phyloP scores from a whole-genome alignment of 92 coral and sea anemone species.

The Parazoanthus atlanticus region DNA sequence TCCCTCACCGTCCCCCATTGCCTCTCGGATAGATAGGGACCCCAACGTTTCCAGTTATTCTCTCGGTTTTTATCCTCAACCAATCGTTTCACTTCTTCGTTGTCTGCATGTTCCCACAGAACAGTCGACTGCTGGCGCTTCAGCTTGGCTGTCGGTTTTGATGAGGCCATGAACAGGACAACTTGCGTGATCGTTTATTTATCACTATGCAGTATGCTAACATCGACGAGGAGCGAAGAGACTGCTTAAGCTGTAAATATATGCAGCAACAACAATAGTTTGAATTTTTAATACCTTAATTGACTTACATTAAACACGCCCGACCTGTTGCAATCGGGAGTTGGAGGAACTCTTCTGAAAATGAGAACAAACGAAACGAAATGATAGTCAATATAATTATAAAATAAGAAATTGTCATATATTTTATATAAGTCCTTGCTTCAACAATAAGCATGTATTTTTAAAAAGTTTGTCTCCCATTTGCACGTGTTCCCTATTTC shows the following conservation, averaged over 20 bases:
- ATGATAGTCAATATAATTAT: no score
- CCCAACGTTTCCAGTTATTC: slow-evolving; percentile 99
- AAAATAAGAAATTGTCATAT: not conserved
- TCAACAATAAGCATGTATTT: no score
- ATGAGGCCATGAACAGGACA: not conserved
- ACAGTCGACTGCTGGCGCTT: slow-evolving; percentile 64
- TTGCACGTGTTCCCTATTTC: not conserved
- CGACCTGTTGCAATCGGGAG: not conserved
- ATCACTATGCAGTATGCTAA: no score
- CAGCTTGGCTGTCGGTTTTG: slow-evolving; percentile 10
- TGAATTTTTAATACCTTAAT: not conserved
- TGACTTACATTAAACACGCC: not conserved
- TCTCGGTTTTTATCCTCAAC: slow-evolving; percentile 72
- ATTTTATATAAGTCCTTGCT: no score
- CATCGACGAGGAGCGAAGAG: not conserved
- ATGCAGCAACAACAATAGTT: slow-evolving; percentile 4
- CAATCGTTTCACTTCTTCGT: slow-evolving; percentile 78
- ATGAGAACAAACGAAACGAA: not conserved
- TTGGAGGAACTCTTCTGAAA: not conserved
- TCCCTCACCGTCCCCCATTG: slow-evolving; percentile 99
- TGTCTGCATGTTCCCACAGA: slow-evolving; percentile 63
- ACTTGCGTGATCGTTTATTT: slow-evolving; percentile 6
- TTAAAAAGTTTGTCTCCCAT: not conserved
- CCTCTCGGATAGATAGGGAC: slow-evolving; percentile 94
- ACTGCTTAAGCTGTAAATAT: not conserved